Base-by-base conservation (phyloP, 1,140 invertebrate genomes). In the Drosophila pallidifrons region DNA sequence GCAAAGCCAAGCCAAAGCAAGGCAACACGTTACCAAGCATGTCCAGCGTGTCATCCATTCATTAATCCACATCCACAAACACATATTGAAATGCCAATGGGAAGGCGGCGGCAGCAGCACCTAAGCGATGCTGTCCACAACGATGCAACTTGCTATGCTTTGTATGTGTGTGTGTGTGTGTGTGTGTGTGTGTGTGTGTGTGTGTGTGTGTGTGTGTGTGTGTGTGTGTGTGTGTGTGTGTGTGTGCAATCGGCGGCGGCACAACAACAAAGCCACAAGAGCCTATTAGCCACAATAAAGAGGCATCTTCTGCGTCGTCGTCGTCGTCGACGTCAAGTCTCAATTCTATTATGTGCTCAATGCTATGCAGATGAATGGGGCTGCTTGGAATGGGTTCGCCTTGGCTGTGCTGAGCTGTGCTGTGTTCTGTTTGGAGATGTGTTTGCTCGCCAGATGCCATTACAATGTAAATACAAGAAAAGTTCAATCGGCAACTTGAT, bases 401-500 rank as follows among this genome's bases (percentile, higher is more conserved):
- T 63, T 13, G 47, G 7, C 28, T 47, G 55, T 51, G 32, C 20
- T 20, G 20, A 20, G 20, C 20, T 25, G 20, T 46, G 30, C 35
- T 38, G 35, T 43, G 5, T n/a, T 43, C 38, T 38, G 58, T 47
- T 55, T 69, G 68, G 69, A 58, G 81, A 71, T 80, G 60, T 87
- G 70, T 89, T 88, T 81, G 74, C 79, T 65, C 73, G 69, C 73
- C 82, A 91, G 87, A 91, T 91, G 88, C 80, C 82, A 91, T 91
- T 91, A 91, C 88, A 91, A 91, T 91, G 87, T 80, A 91, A 91
- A 91, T 90, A 74, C 74, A 80, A 88, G 64, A 88, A 89, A 85
- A 89, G 85, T 89, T 88, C 77, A 83, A 79, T 89, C 77, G 69
- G 77, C 58, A 85, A 85, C 85, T 83, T 77, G 76, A 87, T 82